A percentile compares a stretch with the other conserved stretches of the same genome.
phyloP scores from a whole-genome alignment of 2,888 invertebrate genomes.

The Mamestra brassicae region DNA sequence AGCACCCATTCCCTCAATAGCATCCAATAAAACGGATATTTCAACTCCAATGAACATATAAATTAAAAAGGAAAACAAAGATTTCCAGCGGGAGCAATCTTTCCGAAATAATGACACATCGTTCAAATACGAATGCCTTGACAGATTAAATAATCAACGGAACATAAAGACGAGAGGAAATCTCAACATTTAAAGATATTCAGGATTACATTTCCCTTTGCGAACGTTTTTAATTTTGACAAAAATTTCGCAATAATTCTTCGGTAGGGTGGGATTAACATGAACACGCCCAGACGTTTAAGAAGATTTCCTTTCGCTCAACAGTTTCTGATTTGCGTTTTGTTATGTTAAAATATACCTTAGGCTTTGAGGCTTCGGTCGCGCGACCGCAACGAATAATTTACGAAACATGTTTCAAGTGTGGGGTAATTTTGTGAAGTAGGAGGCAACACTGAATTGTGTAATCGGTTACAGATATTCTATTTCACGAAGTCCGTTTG shows the following conservation, averaged over 20 bases:
- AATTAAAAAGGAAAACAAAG: constrained; percentile 48
- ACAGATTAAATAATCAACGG: constrained; percentile 57
- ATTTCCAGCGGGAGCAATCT: constrained; percentile 26
- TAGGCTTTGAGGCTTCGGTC: constrained; percentile 19
- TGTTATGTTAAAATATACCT: constrained; percentile 45
- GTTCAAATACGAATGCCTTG: constrained; percentile 36
- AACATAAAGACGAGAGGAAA: constrained; percentile 36
- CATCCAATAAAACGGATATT: constrained; percentile 46
- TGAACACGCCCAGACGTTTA: constrained; percentile 52
- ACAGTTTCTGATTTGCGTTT: constrained; percentile 36
- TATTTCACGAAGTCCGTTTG: too few species aligned
- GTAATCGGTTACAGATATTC: constrained; percentile 3
- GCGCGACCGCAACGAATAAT: background rate
- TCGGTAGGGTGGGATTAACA: constrained; percentile 50
- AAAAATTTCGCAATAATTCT: constrained; percentile 46
- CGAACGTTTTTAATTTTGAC: constrained; percentile 51
- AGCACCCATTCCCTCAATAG: constrained; percentile 2
- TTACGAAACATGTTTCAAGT: constrained; percentile 9
- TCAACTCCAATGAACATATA: constrained; percentile 55
- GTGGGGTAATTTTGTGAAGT: constrained; percentile 28
- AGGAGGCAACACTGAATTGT: constrained; percentile 35
- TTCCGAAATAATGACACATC: constrained; percentile 52
- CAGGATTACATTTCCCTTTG: constrained; percentile 50
- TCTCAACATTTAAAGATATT: constrained; percentile 41
- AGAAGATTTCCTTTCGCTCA: constrained; percentile 41